Percentiles rank a stretch among this genome's conserved stretches.
phyloP scores from a whole-genome alignment of 2,888 invertebrate genomes.

The Drosophila putrida region DNA sequence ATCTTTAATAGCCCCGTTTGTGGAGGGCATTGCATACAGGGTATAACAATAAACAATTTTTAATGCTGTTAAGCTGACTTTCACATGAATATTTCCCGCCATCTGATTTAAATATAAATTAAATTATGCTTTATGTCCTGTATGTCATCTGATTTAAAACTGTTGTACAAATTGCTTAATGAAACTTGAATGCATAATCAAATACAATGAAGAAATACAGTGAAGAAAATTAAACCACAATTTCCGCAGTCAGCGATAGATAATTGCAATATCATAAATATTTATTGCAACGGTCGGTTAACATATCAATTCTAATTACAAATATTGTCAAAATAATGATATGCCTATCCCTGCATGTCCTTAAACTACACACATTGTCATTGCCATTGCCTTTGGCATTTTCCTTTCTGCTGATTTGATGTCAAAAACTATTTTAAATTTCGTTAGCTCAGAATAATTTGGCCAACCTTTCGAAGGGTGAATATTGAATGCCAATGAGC shows the following conservation, averaged over 20 bases:
- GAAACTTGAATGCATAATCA: slow-evolving; percentile 2
- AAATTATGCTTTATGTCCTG: slow-evolving; percentile 2
- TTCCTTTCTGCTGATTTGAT: background rate
- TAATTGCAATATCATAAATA: slow-evolving; percentile 25
- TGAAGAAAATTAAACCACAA: slow-evolving; percentile 8
- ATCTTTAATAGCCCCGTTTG: too few species aligned
- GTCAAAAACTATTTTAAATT: slow-evolving; percentile 7
- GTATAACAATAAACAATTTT: slow-evolving; percentile 1
- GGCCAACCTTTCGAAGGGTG: slow-evolving; percentile 12
- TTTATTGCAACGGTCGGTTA: background rate
- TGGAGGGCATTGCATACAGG: background rate
- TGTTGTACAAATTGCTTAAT: slow-evolving; percentile 5
- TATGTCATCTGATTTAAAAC: background rate
- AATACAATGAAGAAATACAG: background rate
- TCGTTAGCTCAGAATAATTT: slow-evolving; percentile 1
- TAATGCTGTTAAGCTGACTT: slow-evolving; percentile 6
- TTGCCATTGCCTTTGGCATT: background rate
- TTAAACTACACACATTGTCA: background rate
- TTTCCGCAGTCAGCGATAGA: slow-evolving; percentile 4
- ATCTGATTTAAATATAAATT: slow-evolving; percentile 4
- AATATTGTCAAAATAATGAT: slow-evolving; percentile 21
- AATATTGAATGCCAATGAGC: slow-evolving; percentile 23
- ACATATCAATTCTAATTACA: slow-evolving; percentile 11
- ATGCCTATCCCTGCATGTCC: background rate
- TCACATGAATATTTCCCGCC: slow-evolving; percentile 1